These are phyloP conservation scores for Gymnosoma rotundatum DNA, from an alignment of 2,888 invertebrate genomes.

Conservation along the genomic window DNA sequence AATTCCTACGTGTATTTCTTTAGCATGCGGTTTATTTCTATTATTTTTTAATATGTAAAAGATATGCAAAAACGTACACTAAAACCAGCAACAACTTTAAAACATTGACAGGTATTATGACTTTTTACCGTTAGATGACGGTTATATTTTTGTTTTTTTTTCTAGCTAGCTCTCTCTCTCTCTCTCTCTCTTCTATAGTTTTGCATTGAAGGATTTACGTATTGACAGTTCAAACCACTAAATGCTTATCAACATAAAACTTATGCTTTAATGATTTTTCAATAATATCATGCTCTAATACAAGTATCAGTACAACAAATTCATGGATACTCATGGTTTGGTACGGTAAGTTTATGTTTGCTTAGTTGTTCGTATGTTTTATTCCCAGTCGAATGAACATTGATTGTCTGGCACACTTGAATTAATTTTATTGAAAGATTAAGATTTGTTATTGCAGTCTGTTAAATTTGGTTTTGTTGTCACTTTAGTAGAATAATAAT, in stretches of 20 bases:
- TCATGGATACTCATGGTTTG: constrained; percentile 2
- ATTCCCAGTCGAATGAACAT: constrained; percentile 5
- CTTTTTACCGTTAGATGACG: constrained; percentile 60
- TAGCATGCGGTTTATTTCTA: constrained; percentile 45
- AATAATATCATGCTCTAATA: constrained; percentile 46
- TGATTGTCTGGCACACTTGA: constrained; percentile 50
- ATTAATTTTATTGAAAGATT: constrained; percentile 50
- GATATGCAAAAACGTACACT: constrained; percentile 21
- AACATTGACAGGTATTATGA: constrained; percentile 63
- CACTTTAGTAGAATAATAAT: constrained; percentile 52
- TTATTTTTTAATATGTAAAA: constrained; percentile 7
- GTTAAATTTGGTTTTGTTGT: constrained; percentile 29
- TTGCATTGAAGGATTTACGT: constrained; percentile 60
- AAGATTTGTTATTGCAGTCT: constrained; percentile 25
- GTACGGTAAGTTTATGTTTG: no score
- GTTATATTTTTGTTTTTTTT: neutral
- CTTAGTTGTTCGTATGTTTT: neutral
- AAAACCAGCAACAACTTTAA: constrained; percentile 25
- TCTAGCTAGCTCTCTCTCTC: neutral
- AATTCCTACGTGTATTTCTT: constrained; percentile 47
- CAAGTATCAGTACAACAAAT: constrained; percentile 3
- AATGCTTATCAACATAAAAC: constrained; percentile 58
- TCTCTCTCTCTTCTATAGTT: neutral
- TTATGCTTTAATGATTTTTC: constrained; percentile 60
- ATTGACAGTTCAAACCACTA: constrained; percentile 63